Base-by-base conservation (phyloP, 2,113 vertebrate species). In the Amphiprion percula region DNA sequence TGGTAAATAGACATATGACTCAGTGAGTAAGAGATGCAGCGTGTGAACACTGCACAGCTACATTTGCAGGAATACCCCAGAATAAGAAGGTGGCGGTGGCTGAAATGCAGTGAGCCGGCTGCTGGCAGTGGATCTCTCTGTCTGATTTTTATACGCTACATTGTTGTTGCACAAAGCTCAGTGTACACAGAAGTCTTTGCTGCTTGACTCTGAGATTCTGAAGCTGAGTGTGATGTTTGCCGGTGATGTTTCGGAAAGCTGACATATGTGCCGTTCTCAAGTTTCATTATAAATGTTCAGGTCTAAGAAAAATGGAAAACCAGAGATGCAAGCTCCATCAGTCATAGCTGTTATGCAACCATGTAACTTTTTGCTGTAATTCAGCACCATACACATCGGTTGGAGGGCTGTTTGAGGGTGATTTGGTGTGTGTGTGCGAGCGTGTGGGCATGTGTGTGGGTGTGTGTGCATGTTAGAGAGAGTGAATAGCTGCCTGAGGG, bases 401-500 rank as follows among this genome's bases (percentile, higher is more conserved):
- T 4, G 26, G 79, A 67, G 54, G 46, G 16, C 37, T 73, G 65
- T 73, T 79, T 64, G 30, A 68, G 82, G 61, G 63, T 49, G 85
- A 84, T 71, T 80, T 72, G 71, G 62, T 67, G 65, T 44, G 66
- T 14, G 66, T 65, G 80, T 37, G 26, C 62, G 41, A 68, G 58
- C 15, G 17, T 33, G 74, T 47, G 72, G 41, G 76, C 49, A 21
- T 67, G 68, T 50, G 68, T 39, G 50, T 79, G 49, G 72, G 68
- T 46, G 17, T 30, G 68, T 70, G 86, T 76, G 80, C 65, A 64
- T 71, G 80, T 68, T 46, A 70, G 77, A 64, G 59, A 60, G 83
- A 62, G 70, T 4, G 73, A 78, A 68, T 58, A 53, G 76, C 60
- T 54, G 87, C 88, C 77, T 79, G 84, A 79, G 83, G 87, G 88